These are phyloP conservation scores for Antechinus stuartii DNA, from an alignment of 2,113 vertebrate genomes.

Conservation along the genomic window DNA sequence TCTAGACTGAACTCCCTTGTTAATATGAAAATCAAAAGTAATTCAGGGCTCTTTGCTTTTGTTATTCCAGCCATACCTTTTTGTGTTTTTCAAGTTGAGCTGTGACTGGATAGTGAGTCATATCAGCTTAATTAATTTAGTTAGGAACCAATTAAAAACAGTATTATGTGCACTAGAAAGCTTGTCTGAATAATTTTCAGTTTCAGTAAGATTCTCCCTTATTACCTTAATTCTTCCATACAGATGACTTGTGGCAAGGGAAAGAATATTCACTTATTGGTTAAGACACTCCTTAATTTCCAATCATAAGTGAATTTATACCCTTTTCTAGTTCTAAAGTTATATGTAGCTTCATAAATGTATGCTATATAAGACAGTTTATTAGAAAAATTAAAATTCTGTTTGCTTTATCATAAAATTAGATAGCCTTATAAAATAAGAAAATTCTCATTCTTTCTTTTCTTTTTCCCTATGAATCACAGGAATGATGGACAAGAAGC, in stretches of 20 bases:
- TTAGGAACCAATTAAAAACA: constrained; percentile 79
- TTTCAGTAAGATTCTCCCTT: constrained; percentile 51
- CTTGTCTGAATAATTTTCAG: constrained; percentile 71
- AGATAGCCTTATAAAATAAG: background rate
- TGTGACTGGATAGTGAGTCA: constrained; percentile 73
- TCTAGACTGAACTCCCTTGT: constrained; percentile 79
- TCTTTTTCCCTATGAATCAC: background rate
- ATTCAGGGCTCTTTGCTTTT: constrained; percentile 78
- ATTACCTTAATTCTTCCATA: constrained; percentile 22
- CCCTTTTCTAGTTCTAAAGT: constrained; percentile 38
- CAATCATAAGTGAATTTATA: constrained; percentile 12
- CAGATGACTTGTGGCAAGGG: background rate
- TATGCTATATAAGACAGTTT: background rate
- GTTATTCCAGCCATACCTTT: constrained; percentile 65
- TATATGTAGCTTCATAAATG: constrained; percentile 23
- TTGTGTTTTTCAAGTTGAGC: constrained; percentile 74
- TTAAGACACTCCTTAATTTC: constrained; percentile 11
- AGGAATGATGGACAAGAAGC: background rate
- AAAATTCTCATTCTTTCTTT: background rate
- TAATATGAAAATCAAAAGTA: constrained; percentile 83
- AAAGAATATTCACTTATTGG: background rate
- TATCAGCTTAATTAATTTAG: constrained; percentile 81
- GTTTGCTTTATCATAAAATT: background rate
- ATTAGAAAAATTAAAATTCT: background rate
- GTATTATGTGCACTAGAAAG: constrained; percentile 76